phyloP scores from a whole-genome alignment of 1,140 invertebrate genomes.

The Chymomyza costata region DNA sequence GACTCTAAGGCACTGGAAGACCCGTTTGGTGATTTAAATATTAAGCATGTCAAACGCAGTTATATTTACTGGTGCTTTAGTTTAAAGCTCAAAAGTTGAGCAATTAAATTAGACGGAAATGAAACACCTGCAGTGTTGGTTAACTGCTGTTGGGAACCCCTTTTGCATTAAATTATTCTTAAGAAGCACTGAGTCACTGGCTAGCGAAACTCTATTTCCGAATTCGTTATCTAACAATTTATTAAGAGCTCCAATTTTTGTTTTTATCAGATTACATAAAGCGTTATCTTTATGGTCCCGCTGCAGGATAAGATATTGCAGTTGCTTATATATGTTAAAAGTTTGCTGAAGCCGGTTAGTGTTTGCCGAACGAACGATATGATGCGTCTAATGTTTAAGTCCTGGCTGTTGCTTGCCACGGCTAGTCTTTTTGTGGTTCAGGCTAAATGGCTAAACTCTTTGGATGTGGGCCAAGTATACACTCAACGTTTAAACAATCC shows the following conservation, averaged over 20 bases:
- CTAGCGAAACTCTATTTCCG: not conserved
- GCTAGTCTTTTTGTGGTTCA: conserved; percentile 30
- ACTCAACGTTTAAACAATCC: conserved; percentile 5
- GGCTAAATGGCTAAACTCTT: not conserved
- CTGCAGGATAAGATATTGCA: conserved; percentile 46
- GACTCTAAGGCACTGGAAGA: no score
- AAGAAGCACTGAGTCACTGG: not conserved
- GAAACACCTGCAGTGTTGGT: no score
- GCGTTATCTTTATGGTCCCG: conserved; percentile 39
- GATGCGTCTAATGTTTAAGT: conserved; percentile 30
- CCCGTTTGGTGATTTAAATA: no score
- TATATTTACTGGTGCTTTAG: no score
- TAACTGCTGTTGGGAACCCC: no score
- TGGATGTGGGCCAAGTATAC: conserved; percentile 28
- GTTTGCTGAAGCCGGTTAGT: conserved; percentile 61
- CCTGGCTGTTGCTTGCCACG: conserved; percentile 27
- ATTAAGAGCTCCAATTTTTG: not conserved
- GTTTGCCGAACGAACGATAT: conserved; percentile 86
- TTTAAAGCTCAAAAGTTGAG: no score
- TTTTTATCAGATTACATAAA: not conserved
- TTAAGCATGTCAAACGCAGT: no score
- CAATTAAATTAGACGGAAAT: conserved; percentile 13
- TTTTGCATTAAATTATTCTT: not conserved
- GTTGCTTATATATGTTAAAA: conserved; percentile 40
- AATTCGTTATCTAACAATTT: not conserved